Base-by-base conservation (phyloP, 2,888 invertebrate species). In the Lycophotia porphyrea region DNA sequence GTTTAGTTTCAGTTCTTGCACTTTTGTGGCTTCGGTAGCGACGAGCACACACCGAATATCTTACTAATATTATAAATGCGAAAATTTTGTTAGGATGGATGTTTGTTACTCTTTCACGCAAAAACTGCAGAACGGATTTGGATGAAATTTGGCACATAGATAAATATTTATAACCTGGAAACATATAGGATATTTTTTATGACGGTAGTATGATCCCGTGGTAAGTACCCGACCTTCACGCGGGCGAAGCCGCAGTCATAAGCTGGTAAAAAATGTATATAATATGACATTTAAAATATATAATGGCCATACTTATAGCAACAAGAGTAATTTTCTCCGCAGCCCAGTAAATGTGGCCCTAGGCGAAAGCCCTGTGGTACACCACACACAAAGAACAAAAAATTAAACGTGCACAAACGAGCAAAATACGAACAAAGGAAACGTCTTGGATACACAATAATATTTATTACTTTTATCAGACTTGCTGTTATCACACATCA, bases 281-380 rank as follows among this genome's bases (percentile, higher is more conserved):
- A 34, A 13, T 36, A 63, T 63, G 39, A 67, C 34, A 63, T 75
- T 34, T 64, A 81, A 55, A 73, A 66, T 63, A 76, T 44, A 49
- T 75, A 63, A 55, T 58, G 4, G 27, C 47, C 27, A 47, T 55
- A 74, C 24, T 78, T 65, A 39, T 21, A 7, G 18, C 21, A 63
- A 18, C 58, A 81, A 42, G 44, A 65, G 64, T 60, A 58, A 58
- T 77, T 67, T 70, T 63, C 27, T 66, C 44, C 18, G 36, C 18
- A 61, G 27, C 8, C 27, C n/a, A 27, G 49, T 82, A 71, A 82
- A 44, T 36, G 71, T 64, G 47, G 78, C 71, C 83, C 39, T 64
- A 67, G 58, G 49, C 11, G 58, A 69, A 39, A 55, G 39, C 63
- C 70, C 78, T n/a, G 31, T 0, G 21, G 31, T 44, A 76, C 63